Evolutionary conservation across 1,140 invertebrate genomes (phyloP), one percentile per base, ranked within the genome.

Genomic region (Ruditapes philippinarum): DNA sequence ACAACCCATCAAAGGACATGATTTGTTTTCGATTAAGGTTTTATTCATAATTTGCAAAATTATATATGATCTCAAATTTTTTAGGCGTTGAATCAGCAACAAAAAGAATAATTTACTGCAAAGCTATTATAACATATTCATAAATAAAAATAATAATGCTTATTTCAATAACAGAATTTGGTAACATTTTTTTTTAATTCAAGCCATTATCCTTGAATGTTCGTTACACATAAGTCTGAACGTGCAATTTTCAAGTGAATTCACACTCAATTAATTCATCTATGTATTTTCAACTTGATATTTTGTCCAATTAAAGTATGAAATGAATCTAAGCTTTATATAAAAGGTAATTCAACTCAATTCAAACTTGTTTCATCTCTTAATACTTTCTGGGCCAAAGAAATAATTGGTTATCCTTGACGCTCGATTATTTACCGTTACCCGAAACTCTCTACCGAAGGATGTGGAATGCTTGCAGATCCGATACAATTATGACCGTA

Each of bases 201-300:
- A 62, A 78, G 84, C 49, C 62, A 85, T 74, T 85, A 85, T 38
- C 83, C 83, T 54, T 74, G 68, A 85, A 85, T 31, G 11, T 51
- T 68, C 42, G n/a, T 42, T n/a, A 68, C 54, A 70, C 68, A 62
- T 42, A 60, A 45, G 81, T 28, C 49, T 49, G 22, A n/a, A 17
- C 31, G 19, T 70, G 42, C 81, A 70, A 83, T 83, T 83, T 83
- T 31, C 62, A 33, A n/a, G 12, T 49, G 42, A 83, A 65, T 83
- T 83, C 42, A 83, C 62, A 83, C 60, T 49, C 36, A 33, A 83
- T 83, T 68, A 19, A 68, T 83, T 42, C 81, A 70, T 68, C 79
- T 81, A 11, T 62, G n/a, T 19, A 38, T 38, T 42, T 81, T 31
- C 38, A 31, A 17, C 22, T n/a, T 68, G 38, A 65, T 83, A 65